Percentiles rank a stretch among this genome's conserved stretches.
phyloP scores from a whole-genome alignment of 2,888 invertebrate genomes.

The Ophioninae sp. region DNA sequence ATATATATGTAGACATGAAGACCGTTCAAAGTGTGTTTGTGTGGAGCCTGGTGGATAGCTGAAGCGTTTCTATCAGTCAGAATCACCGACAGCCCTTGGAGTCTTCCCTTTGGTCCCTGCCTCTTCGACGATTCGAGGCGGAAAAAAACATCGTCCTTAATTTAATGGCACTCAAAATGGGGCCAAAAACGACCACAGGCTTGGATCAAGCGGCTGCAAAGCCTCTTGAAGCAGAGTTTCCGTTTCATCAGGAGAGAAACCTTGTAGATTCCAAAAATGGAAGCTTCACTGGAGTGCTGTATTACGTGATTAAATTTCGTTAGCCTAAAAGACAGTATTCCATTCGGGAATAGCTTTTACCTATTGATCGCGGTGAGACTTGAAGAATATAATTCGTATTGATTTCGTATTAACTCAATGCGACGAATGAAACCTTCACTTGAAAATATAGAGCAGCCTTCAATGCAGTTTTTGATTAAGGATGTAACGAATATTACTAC shows the following conservation, averaged over 20 bases:
- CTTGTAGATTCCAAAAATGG: neutral
- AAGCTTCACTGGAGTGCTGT: neutral
- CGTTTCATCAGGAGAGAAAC: constrained; percentile 17
- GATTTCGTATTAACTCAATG: neutral
- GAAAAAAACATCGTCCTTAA: constrained; percentile 4
- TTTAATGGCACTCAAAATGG: constrained; percentile 13
- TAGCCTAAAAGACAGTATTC: neutral
- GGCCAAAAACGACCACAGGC: constrained; percentile 6
- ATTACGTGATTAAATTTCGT: constrained; percentile 7
- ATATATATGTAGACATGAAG: neutral
- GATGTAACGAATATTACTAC: no score
- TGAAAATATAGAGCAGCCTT: no score
- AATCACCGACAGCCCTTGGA: constrained; percentile 24
- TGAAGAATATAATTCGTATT: neutral
- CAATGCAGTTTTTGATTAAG: no score
- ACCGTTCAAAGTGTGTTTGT: neutral
- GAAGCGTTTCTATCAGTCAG: constrained; percentile 36
- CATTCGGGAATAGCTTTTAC: neutral
- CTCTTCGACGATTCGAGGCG: constrained; percentile 5
- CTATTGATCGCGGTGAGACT: neutral
- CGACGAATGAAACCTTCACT: neutral
- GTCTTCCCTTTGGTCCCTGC: constrained; percentile 1
- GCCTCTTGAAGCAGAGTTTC: constrained; percentile 1
- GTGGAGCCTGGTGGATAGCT: constrained; percentile 3
- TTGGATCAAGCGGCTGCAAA: constrained; percentile 8